These are phyloP conservation scores for Pachliopta kotzebuea DNA, from an alignment of 2,888 invertebrate species.

Conservation along the genomic window DNA sequence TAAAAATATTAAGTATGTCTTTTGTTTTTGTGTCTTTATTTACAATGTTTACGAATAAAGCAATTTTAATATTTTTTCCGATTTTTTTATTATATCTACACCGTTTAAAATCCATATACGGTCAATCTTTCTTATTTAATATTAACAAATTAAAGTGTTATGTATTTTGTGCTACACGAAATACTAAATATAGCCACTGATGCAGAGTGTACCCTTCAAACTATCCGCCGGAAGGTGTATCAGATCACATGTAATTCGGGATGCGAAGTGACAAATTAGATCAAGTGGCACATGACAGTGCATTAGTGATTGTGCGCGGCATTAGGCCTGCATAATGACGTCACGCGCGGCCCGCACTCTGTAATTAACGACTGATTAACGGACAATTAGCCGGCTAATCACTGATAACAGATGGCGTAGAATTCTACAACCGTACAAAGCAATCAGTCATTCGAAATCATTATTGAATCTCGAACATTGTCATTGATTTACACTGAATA, in stretches of 20 bases:
- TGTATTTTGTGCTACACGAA: too few species aligned
- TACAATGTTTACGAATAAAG: not conserved
- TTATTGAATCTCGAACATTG: not conserved
- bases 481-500: not conserved
- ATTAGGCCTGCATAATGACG: slow-evolving; percentile 47
- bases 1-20: too few species aligned
- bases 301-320: slow-evolving; percentile 43
- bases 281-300: slow-evolving; percentile 47
- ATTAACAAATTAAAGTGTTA: too few species aligned
- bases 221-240: slow-evolving; percentile 14
- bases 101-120: not conserved
- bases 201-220: not conserved
- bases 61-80: too few species aligned
- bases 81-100: too few species aligned
- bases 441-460: slow-evolving; percentile 17
- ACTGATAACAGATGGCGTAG: slow-evolving; percentile 50
- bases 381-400: slow-evolving; percentile 60
- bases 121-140: too few species aligned
- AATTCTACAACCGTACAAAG: slow-evolving; percentile 14
- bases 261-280: slow-evolving; percentile 47
- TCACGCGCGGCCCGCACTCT: slow-evolving; percentile 46
- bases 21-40: too few species aligned
- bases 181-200: not conserved
- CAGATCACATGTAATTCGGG: slow-evolving; percentile 20
- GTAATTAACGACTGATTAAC: slow-evolving; percentile 66